A percentile compares a stretch with the other conserved stretches of the same genome.
Evolutionary conservation across 2,797 vertebrate genomes (phyloP).

Genomic region (Meda fulgida): DNA sequence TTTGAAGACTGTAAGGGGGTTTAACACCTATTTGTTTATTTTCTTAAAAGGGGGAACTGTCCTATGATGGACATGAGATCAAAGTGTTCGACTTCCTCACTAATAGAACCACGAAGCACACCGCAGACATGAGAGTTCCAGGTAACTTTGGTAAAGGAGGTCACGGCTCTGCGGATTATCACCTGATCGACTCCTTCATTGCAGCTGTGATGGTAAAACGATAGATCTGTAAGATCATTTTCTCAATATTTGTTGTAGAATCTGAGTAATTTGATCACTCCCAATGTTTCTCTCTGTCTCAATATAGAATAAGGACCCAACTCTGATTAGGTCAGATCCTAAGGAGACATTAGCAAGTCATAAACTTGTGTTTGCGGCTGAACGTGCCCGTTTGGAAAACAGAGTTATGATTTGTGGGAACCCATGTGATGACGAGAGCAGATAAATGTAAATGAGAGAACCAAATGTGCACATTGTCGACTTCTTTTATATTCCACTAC

Average conservation of each 20-base stretch:
- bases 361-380: conserved; percentile 85
- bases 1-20: not conserved
- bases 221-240: not conserved
- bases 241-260: not conserved
- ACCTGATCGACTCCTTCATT: conserved; percentile 80
- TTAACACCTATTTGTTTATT: not conserved
- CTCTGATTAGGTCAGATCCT: conserved; percentile 77
- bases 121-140: not conserved
- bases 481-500: not conserved
- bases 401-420: conserved; percentile 73
- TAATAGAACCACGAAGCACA: conserved; percentile 68
- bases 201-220: conserved; percentile 80
- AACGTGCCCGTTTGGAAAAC: conserved; percentile 78
- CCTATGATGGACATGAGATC: conserved; percentile 69
- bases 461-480: not conserved
- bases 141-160: conserved; percentile 61
- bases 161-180: conserved; percentile 81
- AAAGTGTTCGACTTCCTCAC: conserved; percentile 82
- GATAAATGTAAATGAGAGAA: not conserved
- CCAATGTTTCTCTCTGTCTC: conserved; percentile 46
- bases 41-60: conserved; percentile 77
- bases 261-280: not conserved
- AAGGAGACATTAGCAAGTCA: conserved; percentile 83
- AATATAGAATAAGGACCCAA: conserved; percentile 77
- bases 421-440: not conserved